Conservation (phyloP, 2,797 vertebrate species). For the Brachymystax lenok region DNA sequence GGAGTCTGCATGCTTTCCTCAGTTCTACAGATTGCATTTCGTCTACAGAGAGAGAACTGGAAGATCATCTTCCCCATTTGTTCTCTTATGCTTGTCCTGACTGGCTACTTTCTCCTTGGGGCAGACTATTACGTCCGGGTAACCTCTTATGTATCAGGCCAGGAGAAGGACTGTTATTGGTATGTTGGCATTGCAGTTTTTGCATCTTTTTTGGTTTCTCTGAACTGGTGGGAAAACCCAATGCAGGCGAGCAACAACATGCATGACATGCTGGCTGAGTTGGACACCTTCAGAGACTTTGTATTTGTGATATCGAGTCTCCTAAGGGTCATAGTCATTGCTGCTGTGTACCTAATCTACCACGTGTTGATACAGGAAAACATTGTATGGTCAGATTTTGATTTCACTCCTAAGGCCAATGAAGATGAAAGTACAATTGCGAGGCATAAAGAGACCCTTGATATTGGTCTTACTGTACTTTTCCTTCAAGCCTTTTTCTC, state of each 20-base stretch:
- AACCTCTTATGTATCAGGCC: slow-evolving; percentile 45
- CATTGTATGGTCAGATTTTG: background rate
- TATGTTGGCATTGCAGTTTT: slow-evolving; percentile 73
- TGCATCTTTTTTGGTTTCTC: slow-evolving; percentile 70
- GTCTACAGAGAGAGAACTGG: slow-evolving; percentile 69
- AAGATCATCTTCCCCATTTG: slow-evolving; percentile 79
- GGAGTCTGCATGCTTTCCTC: slow-evolving; percentile 77
- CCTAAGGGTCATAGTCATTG: slow-evolving; percentile 62
- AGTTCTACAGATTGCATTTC: slow-evolving; percentile 69
- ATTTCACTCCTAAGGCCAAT: background rate
- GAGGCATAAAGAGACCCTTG: slow-evolving; percentile 17
- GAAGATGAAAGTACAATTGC: background rate
- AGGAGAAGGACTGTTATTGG: background rate
- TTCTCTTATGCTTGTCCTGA: slow-evolving; percentile 64
- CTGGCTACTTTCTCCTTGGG: slow-evolving; percentile 69
- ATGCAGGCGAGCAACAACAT: slow-evolving; percentile 71
- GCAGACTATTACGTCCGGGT: slow-evolving; percentile 72
- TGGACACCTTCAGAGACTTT: slow-evolving; percentile 74
- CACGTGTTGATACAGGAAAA: slow-evolving; percentile 38
- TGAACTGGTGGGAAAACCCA: slow-evolving; percentile 84
- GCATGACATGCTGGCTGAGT: slow-evolving; percentile 59
- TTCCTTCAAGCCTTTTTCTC: slow-evolving; percentile 65
- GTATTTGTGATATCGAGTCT: slow-evolving; percentile 74
- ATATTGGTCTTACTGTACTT: slow-evolving; percentile 4
- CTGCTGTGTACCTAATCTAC: slow-evolving; percentile 69